Base-by-base conservation (phyloP, 2,888 invertebrate genomes). In the Ormyrus pomaceus region DNA sequence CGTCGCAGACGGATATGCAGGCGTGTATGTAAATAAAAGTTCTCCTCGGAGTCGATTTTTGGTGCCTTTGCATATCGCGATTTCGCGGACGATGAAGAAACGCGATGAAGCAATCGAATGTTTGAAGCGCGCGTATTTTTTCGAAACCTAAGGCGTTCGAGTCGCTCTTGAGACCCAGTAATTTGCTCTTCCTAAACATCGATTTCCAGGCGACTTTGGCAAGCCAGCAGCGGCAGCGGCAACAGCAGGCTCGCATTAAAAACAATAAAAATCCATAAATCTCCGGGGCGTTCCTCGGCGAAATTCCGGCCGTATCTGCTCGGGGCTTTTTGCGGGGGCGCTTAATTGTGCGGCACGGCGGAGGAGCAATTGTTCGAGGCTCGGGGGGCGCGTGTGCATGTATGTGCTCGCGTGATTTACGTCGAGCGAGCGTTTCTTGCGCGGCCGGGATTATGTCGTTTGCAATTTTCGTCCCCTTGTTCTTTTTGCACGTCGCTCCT, bases 1-100 rank as follows among this genome's bases (percentile, higher is more conserved):
- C 73, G 64, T 51, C 71, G 34, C 50, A 51, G 59, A 71, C 59
- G 71, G 51, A 59, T 71, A 55, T 55, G 62, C n/a, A 59, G n/a
- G 34, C 65, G 56, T 13, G 45, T 51, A 45, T 66, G 58, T 50
- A n/a, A 45, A 64, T 64, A 13, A 11, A 34, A 34, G 34, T 34
- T 34, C 34, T 34, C 34, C 34, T 34, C 34, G 34, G 34, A 34
- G 34, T 34, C 59, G 5, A 8, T 59, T 19, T 59, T 59, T 0
- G 13, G 7, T 34, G 19, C 48, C 8, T 10, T 46, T n/a, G 55
- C 9, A 19, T 11, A 6, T 56, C 59, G 48, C 59, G 19, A 51
- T 71, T 50, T 50, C 55, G 68, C 13, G 3, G 65, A 7, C 11
- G 34, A 34, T 10, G 45, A 19, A 10, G 50, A 13, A 51, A n/a